These are phyloP conservation scores for Monopis laevigella DNA, from an alignment of 2,888 invertebrate genomes.

Conservation along the genomic window DNA sequence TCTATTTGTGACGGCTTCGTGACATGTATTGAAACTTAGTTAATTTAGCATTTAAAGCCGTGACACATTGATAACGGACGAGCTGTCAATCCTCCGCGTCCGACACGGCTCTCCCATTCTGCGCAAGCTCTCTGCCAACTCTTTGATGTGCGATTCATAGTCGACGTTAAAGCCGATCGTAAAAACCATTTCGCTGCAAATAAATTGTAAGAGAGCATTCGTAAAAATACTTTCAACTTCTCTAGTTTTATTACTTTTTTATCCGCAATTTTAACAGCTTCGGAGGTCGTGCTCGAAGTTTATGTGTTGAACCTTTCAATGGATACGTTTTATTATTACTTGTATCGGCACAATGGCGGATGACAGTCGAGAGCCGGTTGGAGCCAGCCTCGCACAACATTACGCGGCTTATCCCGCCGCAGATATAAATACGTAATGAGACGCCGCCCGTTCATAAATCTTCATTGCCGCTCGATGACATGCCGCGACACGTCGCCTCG, in stretches of 20 bases:
- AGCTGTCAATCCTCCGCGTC: slow-evolving; percentile 2
- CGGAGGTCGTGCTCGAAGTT: not conserved
- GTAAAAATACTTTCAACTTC: not conserved
- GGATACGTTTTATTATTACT: no score
- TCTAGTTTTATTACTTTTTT: not conserved
- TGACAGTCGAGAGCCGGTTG: slow-evolving; percentile 2
- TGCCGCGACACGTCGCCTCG: slow-evolving; percentile 60
- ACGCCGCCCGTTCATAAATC: slow-evolving; percentile 60
- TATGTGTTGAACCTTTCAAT: no score
- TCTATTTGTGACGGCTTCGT: no score
- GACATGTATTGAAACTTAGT: no score
- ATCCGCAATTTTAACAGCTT: not conserved
- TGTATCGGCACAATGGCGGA: slow-evolving; percentile 6
- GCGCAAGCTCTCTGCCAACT: slow-evolving; percentile 6
- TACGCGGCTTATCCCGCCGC: slow-evolving; percentile 29
- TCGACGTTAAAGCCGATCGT: slow-evolving; percentile 1
- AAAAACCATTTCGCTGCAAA: slow-evolving; percentile 7
- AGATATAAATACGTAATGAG: slow-evolving; percentile 38
- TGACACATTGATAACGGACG: slow-evolving; percentile 4
- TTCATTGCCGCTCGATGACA: slow-evolving; percentile 66
- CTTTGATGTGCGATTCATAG: slow-evolving; percentile 12
- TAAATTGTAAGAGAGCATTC: no score
- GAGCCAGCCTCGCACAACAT: slow-evolving; percentile 11
- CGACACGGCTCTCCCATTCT: slow-evolving; percentile 9
- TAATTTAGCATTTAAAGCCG: no score